A percentile compares a stretch with the other conserved stretches of the same genome.
These are phyloP conservation scores for Melospiza georgiana DNA, from an alignment of 2,113 vertebrate genomes.

Conservation along the genomic window DNA sequence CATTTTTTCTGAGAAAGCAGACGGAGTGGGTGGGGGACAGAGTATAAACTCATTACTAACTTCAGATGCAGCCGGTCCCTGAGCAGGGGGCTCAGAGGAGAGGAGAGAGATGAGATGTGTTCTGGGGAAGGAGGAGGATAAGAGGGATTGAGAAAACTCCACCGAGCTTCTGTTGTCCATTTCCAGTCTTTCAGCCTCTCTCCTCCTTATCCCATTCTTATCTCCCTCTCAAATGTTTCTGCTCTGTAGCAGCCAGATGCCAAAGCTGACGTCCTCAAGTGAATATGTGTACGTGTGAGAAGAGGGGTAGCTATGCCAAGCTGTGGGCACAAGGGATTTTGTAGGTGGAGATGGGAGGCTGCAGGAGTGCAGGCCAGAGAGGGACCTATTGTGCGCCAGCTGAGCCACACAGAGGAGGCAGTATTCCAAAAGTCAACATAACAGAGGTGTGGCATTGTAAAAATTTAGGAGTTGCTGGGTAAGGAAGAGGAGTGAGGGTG, in stretches of 20 bases:
- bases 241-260: neutral
- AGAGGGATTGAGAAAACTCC: neutral
- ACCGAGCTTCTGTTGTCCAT: neutral
- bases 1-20: neutral
- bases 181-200: neutral
- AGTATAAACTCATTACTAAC: neutral
- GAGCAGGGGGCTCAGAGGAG: neutral
- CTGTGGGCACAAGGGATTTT: neutral
- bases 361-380: neutral
- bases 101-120: neutral
- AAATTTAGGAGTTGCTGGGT: neutral
- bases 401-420: neutral
- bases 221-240: constrained; percentile 20
- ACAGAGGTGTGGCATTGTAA: constrained; percentile 15
- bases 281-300: neutral
- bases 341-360: neutral
- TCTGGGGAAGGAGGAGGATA: neutral
- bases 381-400: neutral
- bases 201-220: neutral
- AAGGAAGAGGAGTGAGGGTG: neutral
- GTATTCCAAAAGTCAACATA: neutral
- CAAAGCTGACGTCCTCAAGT: neutral
- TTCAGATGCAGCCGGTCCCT: neutral
- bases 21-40: neutral
- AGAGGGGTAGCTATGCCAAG: neutral